Conservation (phyloP, 2,113 vertebrate species). For the Dipodomys stephensi region DNA sequence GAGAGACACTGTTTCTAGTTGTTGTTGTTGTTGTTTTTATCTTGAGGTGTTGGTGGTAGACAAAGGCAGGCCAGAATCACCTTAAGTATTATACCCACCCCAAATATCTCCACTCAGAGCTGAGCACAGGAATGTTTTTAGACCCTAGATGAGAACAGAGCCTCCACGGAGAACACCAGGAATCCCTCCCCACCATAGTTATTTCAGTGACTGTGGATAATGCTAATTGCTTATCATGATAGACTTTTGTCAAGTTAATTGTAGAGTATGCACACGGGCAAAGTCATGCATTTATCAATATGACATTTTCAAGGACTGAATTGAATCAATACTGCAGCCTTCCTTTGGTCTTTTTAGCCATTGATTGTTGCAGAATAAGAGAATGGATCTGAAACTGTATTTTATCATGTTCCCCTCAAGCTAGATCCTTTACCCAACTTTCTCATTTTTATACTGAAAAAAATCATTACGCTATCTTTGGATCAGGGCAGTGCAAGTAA, state of each 20-base stretch:
- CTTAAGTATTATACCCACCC: not conserved
- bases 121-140: not conserved
- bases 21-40: not conserved
- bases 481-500: not conserved
- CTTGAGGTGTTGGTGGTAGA: not conserved
- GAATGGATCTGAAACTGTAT: not conserved
- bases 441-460: constrained; percentile 31
- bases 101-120: not conserved
- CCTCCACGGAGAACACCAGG: not conserved
- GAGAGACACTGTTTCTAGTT: too few relatives aligned
- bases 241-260: not conserved
- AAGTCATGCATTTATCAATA: not conserved
- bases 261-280: not conserved
- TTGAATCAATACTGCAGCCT: not conserved
- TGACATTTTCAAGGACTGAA: not conserved
- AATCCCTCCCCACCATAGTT: not conserved
- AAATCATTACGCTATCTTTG: not conserved
- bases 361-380: not conserved
- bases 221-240: not conserved
- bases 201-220: not conserved
- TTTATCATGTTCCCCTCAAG: not conserved
- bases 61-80: not conserved
- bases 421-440: not conserved
- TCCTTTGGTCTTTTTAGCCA: not conserved
- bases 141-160: not conserved